Evolutionary conservation across 2,113 vertebrate species (phyloP).

Genomic region (Aspidoscelis tigris): DNA sequence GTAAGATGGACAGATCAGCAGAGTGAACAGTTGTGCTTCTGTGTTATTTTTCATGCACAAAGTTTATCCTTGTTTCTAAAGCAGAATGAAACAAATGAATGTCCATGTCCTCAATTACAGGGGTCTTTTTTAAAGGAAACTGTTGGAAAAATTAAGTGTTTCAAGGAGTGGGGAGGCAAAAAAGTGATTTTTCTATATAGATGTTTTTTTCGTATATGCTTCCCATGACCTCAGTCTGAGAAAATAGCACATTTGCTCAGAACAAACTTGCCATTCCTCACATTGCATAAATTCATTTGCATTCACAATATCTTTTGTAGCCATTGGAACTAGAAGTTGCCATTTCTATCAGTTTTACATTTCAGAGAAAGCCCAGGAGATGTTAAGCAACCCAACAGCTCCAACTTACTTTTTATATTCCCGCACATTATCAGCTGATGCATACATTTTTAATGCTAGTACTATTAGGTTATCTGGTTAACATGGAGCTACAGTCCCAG

Average conservation of each 20-base stretch:
- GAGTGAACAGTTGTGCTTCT: not conserved
- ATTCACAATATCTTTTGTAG: not conserved
- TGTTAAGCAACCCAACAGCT: not conserved
- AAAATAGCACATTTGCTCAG: not conserved
- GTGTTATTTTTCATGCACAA: not conserved
- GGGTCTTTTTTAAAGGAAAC: not conserved
- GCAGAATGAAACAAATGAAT: not conserved
- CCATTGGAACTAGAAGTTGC: not conserved
- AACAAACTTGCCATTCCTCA: not conserved
- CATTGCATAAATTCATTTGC: not conserved
- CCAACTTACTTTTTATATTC: not conserved
- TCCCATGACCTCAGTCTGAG: not conserved
- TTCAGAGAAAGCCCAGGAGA: not conserved
- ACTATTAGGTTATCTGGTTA: too few relatives aligned
- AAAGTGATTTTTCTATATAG: not conserved
- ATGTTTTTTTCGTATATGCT: too few relatives aligned
- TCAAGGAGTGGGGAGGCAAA: not conserved
- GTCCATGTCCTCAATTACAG: not conserved
- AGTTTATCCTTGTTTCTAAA: not conserved
- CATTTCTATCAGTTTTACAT: not conserved
- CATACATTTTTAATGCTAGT: not conserved
- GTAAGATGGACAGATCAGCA: not conserved
- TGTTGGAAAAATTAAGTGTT: not conserved
- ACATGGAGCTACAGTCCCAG: too few relatives aligned
- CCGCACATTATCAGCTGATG: not conserved